Evolutionary conservation across 2,797 vertebrate species (phyloP).

Genomic region (Chromobotia macracanthus): DNA sequence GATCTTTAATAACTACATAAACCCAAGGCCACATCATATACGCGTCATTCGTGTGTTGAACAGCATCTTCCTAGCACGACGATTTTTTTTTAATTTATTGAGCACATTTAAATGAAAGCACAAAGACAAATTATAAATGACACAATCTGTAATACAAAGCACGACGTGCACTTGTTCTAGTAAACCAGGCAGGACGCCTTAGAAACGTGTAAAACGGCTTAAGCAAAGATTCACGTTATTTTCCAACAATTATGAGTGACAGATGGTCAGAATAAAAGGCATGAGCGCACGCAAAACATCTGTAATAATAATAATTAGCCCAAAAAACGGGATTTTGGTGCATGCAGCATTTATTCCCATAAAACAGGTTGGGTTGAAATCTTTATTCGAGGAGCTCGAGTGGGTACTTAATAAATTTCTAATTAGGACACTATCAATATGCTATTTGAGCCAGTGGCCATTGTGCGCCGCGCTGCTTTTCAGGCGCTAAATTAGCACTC

Average conservation of each 20-base stretch:
- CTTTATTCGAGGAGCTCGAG: conserved; percentile 91
- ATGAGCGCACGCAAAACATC: conserved; percentile 10
- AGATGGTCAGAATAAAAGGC: background rate
- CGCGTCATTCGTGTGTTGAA: too few species aligned
- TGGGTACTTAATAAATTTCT: conserved; percentile 97
- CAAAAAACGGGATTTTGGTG: conserved; percentile 22
- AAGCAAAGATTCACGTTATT: background rate
- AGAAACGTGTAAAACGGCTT: background rate
- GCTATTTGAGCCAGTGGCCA: conserved; percentile 91
- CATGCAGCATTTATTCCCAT: conserved; percentile 80
- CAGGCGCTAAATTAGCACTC: conserved; percentile 85
- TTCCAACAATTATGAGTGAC: conserved; percentile 5
- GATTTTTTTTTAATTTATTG: too few species aligned
- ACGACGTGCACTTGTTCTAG: too few species aligned
- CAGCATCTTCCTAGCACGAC: background rate
- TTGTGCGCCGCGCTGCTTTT: conserved; percentile 87
- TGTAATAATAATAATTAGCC: conserved; percentile 53
- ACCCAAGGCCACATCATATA: too few species aligned
- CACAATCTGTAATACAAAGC: too few species aligned
- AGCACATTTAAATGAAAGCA: too few species aligned
- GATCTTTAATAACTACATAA: background rate
- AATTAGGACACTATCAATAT: conserved; percentile 98
- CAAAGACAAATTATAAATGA: too few species aligned
- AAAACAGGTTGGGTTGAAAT: conserved; percentile 92
- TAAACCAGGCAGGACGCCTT: background rate